A percentile compares a stretch with the other conserved stretches of the same genome.
phyloP scores from a whole-genome alignment of 1,140 invertebrate genomes.

The Calosoma granatense region DNA sequence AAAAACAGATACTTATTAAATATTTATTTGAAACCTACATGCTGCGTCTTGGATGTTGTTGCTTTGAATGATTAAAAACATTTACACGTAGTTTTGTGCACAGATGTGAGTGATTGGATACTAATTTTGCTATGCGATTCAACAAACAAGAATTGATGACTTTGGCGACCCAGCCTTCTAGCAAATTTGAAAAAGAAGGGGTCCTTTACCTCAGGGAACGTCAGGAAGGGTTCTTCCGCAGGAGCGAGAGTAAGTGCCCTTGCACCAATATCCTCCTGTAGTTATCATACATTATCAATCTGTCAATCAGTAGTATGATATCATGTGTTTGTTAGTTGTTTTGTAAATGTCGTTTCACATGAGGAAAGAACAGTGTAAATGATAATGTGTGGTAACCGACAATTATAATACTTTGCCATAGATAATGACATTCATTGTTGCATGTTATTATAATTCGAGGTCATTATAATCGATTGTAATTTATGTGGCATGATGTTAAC shows the following conservation, averaged over 20 bases:
- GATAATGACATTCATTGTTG: not conserved
- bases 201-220: constrained; percentile 75
- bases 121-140: constrained; percentile 59
- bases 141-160: constrained; percentile 80
- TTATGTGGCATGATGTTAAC: constrained; percentile 8
- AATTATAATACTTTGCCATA: not conserved
- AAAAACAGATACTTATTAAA: not conserved
- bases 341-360: not conserved
- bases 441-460: not conserved
- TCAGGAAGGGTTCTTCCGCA: constrained; percentile 84
- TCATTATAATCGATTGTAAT: not conserved
- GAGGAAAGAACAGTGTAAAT: constrained; percentile 3
- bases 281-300: constrained; percentile 8
- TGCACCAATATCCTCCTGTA: constrained; percentile 9
- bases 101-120: constrained; percentile 3
- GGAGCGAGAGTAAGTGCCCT: constrained; percentile 69
- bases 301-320: not conserved
- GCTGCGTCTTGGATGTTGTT: not conserved
- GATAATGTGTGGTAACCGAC: not conserved
- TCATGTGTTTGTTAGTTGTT: not conserved
- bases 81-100: not conserved
- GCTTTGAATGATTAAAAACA: not conserved
- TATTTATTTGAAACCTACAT: not conserved
- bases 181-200: constrained; percentile 89
- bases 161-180: constrained; percentile 72